Evolutionary conservation across 2,797 vertebrate genomes (phyloP).

Genomic region (Hemibagrus guttatus): DNA sequence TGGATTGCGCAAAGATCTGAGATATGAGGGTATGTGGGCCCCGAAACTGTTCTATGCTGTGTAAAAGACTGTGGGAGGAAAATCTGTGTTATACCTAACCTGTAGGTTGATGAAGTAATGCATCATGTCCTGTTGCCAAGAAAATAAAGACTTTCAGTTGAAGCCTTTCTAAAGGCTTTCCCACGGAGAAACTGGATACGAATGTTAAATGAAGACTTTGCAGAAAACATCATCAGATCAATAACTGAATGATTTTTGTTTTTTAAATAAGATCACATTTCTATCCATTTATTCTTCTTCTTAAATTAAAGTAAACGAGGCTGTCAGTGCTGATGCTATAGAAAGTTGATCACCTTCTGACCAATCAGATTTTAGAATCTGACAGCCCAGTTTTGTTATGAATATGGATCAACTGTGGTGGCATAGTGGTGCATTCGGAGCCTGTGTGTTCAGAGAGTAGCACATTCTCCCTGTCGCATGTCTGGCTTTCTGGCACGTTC

Average conservation of each 20-base stretch:
- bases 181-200: neutral
- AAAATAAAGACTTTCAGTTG: neutral
- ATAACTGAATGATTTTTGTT: neutral
- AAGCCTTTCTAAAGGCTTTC: neutral
- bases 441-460: neutral
- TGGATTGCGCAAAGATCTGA: neutral
- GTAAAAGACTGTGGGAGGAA: neutral
- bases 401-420: neutral
- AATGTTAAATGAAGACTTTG: neutral
- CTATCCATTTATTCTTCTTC: neutral
- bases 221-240: neutral
- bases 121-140: neutral
- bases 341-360: neutral
- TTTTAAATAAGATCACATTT: neutral
- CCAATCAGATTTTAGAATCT: neutral
- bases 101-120: neutral
- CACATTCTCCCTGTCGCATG: neutral
- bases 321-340: neutral
- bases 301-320: neutral
- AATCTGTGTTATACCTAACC: neutral
- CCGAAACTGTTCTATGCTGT: neutral
- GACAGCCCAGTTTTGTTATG: neutral
- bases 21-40: too few species aligned
- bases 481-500: neutral
- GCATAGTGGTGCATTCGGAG: neutral